phyloP scores from a whole-genome alignment of 2,113 vertebrate genomes.

The Passer montanus region DNA sequence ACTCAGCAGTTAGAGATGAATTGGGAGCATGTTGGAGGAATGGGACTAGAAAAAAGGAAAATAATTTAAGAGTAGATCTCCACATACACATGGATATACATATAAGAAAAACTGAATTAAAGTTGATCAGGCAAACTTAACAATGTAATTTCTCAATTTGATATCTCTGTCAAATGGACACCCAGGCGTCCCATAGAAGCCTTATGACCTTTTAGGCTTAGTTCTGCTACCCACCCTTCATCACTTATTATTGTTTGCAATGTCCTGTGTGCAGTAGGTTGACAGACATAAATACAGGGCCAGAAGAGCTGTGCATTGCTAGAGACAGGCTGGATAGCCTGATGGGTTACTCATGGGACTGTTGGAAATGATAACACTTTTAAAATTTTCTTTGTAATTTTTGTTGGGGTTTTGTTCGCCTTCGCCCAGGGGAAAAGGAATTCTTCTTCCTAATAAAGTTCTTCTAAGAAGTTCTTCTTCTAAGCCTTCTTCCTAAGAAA shows the following conservation, averaged over 20 bases:
- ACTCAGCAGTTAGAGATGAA: not conserved
- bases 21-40: not conserved
- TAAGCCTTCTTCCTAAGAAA: not conserved
- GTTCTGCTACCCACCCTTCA: not conserved
- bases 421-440: not conserved
- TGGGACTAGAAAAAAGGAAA: not conserved
- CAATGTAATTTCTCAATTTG: not conserved
- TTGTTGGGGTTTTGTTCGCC: rapidly evolving
- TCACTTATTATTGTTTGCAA: not conserved
- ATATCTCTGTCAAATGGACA: not conserved
- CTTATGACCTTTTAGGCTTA: not conserved
- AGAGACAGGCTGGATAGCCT: not conserved
- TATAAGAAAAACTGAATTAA: not conserved
- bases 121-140: not conserved
- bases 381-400: not conserved
- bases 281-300: not conserved
- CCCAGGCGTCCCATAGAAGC: not conserved
- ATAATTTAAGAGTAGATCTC: not conserved
- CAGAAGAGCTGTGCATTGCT: not conserved
- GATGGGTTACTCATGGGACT: not conserved
- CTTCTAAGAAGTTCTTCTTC: no score
- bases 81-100: not conserved
- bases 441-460: no score
- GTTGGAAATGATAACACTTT: not conserved
- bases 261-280: not conserved